phyloP scores from a whole-genome alignment of 30 jellyfish, hydroid and myxozoan genomes.

The Catostylus mosaicus region DNA sequence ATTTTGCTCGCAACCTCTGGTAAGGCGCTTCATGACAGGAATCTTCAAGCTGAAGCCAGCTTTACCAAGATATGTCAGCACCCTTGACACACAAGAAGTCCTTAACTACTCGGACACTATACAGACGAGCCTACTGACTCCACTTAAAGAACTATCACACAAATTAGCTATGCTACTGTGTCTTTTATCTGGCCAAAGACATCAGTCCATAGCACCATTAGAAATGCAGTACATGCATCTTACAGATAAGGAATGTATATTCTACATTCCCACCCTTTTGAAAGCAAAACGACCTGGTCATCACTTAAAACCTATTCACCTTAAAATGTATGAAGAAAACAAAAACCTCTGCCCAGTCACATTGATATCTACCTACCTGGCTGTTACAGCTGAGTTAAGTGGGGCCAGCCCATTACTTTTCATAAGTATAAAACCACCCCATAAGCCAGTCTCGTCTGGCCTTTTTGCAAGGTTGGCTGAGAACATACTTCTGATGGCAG shows the following conservation, averaged over 20 bases:
- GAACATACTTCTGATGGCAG: neutral
- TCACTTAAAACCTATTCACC: neutral
- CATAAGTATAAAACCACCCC: neutral
- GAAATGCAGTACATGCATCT: neutral
- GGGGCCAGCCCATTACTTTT: neutral
- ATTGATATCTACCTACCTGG: neutral
- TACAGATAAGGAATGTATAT: neutral
- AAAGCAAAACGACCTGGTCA: neutral
- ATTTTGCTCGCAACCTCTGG: conserved; percentile 1
- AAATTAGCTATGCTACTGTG: neutral
- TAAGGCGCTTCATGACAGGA: neutral
- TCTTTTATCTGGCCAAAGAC: conserved; percentile 9
- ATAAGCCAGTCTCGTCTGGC: neutral
- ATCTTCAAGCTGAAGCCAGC: no score
- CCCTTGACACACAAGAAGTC: neutral
- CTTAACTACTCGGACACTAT: neutral
- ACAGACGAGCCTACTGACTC: neutral
- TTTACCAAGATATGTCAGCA: neutral
- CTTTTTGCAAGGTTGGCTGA: neutral
- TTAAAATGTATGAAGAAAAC: neutral
- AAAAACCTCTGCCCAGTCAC: neutral
- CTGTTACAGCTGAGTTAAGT: neutral
- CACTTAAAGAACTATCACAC: neutral
- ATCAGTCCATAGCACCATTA: neutral
- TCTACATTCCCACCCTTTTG: neutral